Evolutionary conservation across 1,140 invertebrate genomes (phyloP).

Genomic region (Bombus picipes): DNA sequence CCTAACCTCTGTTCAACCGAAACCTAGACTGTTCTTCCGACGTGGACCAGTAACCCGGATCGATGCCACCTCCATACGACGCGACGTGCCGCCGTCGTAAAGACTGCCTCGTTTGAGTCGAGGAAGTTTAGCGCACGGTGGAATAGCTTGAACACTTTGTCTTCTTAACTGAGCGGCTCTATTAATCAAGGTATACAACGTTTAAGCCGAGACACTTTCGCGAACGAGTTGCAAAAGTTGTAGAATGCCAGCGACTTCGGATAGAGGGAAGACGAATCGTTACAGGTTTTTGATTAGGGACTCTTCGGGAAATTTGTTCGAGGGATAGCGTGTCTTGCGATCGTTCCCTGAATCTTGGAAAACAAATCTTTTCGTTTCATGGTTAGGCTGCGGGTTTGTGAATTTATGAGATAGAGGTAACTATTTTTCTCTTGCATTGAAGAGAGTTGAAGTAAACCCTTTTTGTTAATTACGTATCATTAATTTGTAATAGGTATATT

Average conservation of each 20-base stretch:
- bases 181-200: slow-evolving; percentile 20
- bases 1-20: slow-evolving; percentile 49
- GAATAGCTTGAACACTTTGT: slow-evolving; percentile 17
- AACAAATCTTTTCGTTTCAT: background rate
- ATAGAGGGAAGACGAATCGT: background rate
- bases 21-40: slow-evolving; percentile 56
- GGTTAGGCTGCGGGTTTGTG: background rate
- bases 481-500: background rate
- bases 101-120: slow-evolving; percentile 9
- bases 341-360: slow-evolving; percentile 1
- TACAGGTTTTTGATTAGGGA: slow-evolving; percentile 18
- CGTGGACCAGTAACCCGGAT: slow-evolving; percentile 52
- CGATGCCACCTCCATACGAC: slow-evolving; percentile 36
- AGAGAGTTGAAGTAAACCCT: background rate
- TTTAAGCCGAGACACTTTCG: slow-evolving; percentile 9
- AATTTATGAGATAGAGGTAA: background rate
- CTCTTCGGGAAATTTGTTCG: slow-evolving; percentile 1
- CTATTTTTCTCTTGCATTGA: background rate
- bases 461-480: background rate
- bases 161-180: slow-evolving; percentile 27
- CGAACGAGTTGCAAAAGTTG: slow-evolving; percentile 9
- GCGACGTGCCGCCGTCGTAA: background rate
- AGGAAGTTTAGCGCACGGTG: slow-evolving; percentile 1
- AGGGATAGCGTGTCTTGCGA: background rate
- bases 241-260: background rate